Evolutionary conservation across 2,888 invertebrate genomes (phyloP), one percentile per base, ranked within the genome.

Genomic region (Lithophane leautieri): DNA sequence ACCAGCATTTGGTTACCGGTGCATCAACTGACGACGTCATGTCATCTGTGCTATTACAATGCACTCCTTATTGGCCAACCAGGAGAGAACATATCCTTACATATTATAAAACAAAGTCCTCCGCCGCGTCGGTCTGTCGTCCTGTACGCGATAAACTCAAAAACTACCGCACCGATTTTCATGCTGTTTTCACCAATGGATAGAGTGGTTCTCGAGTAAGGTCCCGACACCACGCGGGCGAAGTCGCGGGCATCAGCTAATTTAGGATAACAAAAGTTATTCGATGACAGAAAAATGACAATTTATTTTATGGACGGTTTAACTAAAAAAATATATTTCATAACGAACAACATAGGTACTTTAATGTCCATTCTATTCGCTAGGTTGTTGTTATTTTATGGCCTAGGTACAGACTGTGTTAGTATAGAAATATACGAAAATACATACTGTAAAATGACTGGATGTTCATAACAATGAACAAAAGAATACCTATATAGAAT

Each of bases 1-100:
- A 70, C 69, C n/a, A 67, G 25, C 40, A 44, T 76, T 58, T 60
- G 75, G 75, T 47, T 42, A 77, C 61, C 73, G 68, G 61, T 78
- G 65, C 69, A 72, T 76, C 78, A 81, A 40, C 6, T 63, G 72
- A 66, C 47, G 52, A 61, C 50, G 52, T 68, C 63, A 71, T 76
- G 71, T 75, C 71, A 80, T 50, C 47, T 66, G 47, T 52, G 50
- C 28, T 19, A 54, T 61, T 56, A 67, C 61, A 74, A 50, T 60
- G 42, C 28, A 60, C 28, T 60, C 40, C 52, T 54, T 54, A 66
- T 60, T 47, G n/a, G n/a, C 8, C 16, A 47, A 58, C n/a, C 58
- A 40, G 14, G n/a, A 8, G 0, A 40, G 2, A 56, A 12, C 19
- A 22, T 52, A 44, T 34, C n/a, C n/a, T n/a, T n/a, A n/a, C n/a